Evolutionary conservation across 2,113 vertebrate genomes (phyloP), one percentile per base, ranked within the genome.

Genomic region (Cathartes aura): DNA sequence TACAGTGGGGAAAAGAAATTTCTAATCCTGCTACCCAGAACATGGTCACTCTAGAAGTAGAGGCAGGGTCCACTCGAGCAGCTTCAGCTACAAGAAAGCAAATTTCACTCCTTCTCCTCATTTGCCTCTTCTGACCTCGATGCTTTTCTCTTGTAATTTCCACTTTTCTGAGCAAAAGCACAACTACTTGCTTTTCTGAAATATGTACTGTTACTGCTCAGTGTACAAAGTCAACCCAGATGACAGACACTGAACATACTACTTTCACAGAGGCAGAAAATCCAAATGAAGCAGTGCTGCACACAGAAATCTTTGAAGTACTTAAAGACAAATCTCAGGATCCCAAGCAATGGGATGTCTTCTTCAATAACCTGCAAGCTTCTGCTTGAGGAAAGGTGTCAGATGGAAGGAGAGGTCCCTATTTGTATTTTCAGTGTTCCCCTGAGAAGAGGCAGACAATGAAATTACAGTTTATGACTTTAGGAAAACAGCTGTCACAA

Each of bases 261-360:
- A 43, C 38, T 89, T 82, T 81, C 72, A 93, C 38, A 95, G 87
- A 87, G 38, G 23, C 47, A 75, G n/a, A 87, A 92, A 92, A 87
- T 34, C 43, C 52, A 87, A 89, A 74, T 34, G 78, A 81, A 91
- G 47, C 50, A 74, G 22, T 34, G 38, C 56, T 79, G 29, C 60
- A 85, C 68, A 43, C 12, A 82, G 47, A 58, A 71, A 67, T 59
- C 76, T 91, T 47, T 75, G 42, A 89, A 91, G 72, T 59, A 59
- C 47, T 73, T 62, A 38, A 73, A 87, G 76, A 67, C 29, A 89
- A 82, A 82, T 68, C 34, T 87, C 64, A 63, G 40, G 42, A 84
- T 74, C n/a, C 20, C 75, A 74, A 52, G 34, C 26, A 91, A 63
- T 22, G 27, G 18, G 20, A 91, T 27, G n/a, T 59, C 73, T 53